Evolutionary conservation across 1,140 invertebrate genomes (phyloP).

Genomic region (Formica exsecta): DNA sequence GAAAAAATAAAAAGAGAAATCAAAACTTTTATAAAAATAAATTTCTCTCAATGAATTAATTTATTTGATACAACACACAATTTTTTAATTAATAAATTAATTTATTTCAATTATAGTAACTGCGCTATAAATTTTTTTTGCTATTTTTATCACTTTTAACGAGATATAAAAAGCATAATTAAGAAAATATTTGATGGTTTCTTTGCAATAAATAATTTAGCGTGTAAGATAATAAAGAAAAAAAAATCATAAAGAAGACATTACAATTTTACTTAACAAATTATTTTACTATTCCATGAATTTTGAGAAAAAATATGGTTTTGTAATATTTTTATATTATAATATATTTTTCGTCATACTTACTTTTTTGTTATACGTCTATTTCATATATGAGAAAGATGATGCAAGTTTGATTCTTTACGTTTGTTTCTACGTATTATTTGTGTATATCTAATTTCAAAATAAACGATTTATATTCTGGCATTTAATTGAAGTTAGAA

Average conservation of each 20-base stretch:
- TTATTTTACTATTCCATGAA: neutral
- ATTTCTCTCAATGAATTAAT: neutral
- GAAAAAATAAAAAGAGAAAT: neutral
- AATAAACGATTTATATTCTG: constrained; percentile 5
- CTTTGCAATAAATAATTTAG: neutral
- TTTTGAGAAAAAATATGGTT: neutral
- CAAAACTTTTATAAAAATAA: neutral
- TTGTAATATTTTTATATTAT: neutral
- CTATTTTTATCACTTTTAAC: neutral
- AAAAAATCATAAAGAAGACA: neutral
- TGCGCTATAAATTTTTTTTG: neutral
- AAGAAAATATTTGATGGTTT: neutral
- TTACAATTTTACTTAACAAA: neutral
- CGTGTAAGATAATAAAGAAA: neutral
- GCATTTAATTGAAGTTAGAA: constrained; percentile 8
- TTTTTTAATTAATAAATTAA: neutral
- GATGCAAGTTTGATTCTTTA: neutral
- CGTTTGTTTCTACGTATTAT: neutral
- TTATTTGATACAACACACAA: neutral
- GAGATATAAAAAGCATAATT: neutral
- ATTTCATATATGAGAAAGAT: neutral
- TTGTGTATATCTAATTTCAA: neutral
- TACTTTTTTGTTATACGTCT: neutral
- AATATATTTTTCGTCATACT: neutral
- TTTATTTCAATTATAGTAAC: neutral